Evolutionary conservation across 2,113 vertebrate species (phyloP).

Genomic region (Blennius ocellaris): DNA sequence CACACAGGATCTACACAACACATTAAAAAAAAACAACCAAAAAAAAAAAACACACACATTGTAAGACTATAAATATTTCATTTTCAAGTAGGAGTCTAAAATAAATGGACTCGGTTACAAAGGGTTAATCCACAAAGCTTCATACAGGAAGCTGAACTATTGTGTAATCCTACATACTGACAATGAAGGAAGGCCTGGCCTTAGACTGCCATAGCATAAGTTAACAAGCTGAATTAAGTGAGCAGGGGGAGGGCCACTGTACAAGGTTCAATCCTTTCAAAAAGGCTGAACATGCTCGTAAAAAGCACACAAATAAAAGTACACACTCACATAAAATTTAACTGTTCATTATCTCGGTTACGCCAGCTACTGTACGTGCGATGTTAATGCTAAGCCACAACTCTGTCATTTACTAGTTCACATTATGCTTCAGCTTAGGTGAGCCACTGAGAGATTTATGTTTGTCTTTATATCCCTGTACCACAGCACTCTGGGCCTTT

Average conservation of each 20-base stretch:
- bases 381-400: constrained; percentile 47
- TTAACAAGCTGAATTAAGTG: constrained; percentile 51
- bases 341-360: constrained; percentile 12
- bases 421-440: constrained; percentile 41
- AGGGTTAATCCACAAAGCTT: constrained; percentile 2
- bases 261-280: constrained; percentile 43
- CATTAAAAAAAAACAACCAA: too few species aligned
- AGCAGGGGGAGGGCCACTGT: constrained; percentile 14
- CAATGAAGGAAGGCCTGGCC: constrained; percentile 34
- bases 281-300: constrained; percentile 16
- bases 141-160: constrained; percentile 21
- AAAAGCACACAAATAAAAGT: constrained; percentile 27
- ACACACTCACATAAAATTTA: constrained; percentile 15
- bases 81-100: too few species aligned
- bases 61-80: too few species aligned
- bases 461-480: constrained; percentile 49
- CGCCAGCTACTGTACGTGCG: constrained; percentile 18
- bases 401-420: constrained; percentile 56
- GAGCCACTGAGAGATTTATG: constrained; percentile 54
- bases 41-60: too few species aligned
- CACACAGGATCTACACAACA: background rate
- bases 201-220: constrained; percentile 25
- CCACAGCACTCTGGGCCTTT: constrained; percentile 12
- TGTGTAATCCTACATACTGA: constrained; percentile 25
- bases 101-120: too few species aligned